Conservation (phyloP, 2,113 vertebrate genomes). For the Triplophysa tibetana region DNA sequence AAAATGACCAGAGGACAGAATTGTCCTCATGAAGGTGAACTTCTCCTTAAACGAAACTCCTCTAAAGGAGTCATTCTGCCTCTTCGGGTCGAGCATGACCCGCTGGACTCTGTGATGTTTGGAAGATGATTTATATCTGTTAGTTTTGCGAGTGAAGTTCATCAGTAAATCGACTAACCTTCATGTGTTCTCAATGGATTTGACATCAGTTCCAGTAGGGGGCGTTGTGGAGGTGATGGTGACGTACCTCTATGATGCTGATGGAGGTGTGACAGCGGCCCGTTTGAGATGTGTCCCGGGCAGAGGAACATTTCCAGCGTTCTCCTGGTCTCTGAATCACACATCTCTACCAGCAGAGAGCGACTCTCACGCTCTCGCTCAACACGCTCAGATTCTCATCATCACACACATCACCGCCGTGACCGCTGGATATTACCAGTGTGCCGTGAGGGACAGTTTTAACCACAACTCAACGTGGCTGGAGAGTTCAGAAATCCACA, state of each 20-base stretch:
- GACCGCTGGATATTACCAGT: conserved; percentile 68
- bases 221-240: conserved; percentile 63
- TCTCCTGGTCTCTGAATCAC: conserved; percentile 68
- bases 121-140: no score
- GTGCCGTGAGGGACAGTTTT: conserved; percentile 70
- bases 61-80: no score
- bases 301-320: conserved; percentile 69
- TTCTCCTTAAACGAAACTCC: no score
- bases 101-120: no score
- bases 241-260: conserved; percentile 64
- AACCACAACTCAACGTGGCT: conserved; percentile 66
- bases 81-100: no score
- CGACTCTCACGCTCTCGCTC: background rate
- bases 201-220: conserved; percentile 68
- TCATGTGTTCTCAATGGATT: conserved; percentile 6
- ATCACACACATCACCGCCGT: conserved; percentile 51
- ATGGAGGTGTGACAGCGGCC: conserved; percentile 52
- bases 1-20: no score
- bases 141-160: no score
- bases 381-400: conserved; percentile 58
- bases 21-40: no score
- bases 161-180: background rate
- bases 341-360: conserved; percentile 53
- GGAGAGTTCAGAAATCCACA: conserved; percentile 61
- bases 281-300: conserved; percentile 62